Percentiles rank a stretch among this genome's conserved stretches.
phyloP scores from a whole-genome alignment of 1,140 invertebrate species.

The Melanaphis sacchari region DNA sequence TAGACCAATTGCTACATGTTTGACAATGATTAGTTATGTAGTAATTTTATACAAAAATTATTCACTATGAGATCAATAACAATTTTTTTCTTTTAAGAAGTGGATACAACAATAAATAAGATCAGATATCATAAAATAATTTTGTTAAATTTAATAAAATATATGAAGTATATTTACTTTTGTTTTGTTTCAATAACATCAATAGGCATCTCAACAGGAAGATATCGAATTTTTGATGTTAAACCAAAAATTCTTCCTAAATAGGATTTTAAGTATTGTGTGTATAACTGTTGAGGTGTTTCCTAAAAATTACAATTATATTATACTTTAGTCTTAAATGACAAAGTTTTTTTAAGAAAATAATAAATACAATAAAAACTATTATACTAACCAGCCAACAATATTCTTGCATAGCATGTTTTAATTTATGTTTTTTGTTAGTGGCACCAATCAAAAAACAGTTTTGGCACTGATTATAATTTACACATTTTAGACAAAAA shows the following conservation, averaged over 20 bases:
- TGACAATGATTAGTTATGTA: too few relatives aligned
- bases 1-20: too few relatives aligned
- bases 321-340: background rate
- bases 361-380: background rate
- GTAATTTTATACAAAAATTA: background rate
- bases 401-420: conserved; percentile 81
- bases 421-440: conserved; percentile 76
- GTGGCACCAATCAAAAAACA: conserved; percentile 80
- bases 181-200: conserved; percentile 12
- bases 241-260: conserved; percentile 52
- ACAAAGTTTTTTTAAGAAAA: background rate
- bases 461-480: conserved; percentile 80
- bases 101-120: background rate
- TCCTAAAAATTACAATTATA: conserved; percentile 39
- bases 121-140: background rate
- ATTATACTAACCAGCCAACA: conserved; percentile 67
- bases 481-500: conserved; percentile 77
- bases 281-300: conserved; percentile 46
- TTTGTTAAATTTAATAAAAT: background rate
- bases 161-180: conserved; percentile 16
- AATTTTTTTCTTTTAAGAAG: background rate
- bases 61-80: background rate
- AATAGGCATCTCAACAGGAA: conserved; percentile 36
- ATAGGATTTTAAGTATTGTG: conserved; percentile 48
- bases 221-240: conserved; percentile 48